Percentiles rank a stretch among this genome's conserved stretches.
These are phyloP conservation scores for Nixonia krombeini DNA, from an alignment of 1,140 invertebrate species.

Conservation along the genomic window DNA sequence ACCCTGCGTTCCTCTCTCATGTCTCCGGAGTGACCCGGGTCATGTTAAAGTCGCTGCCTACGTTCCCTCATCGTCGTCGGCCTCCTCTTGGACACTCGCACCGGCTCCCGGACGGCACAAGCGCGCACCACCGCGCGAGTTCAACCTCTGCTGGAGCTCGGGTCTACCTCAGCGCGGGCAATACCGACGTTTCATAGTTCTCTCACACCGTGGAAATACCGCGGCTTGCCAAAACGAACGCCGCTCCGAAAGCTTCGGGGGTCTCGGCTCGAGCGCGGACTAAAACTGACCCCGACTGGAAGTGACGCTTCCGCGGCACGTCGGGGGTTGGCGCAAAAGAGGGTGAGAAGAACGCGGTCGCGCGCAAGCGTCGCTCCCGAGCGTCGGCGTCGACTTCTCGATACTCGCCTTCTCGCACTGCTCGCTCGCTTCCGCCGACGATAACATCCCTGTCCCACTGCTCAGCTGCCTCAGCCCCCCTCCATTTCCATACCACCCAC, in stretches of 20 bases:
- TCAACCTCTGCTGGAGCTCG: not conserved
- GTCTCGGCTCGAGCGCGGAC: constrained; percentile 53
- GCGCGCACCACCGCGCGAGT: not conserved
- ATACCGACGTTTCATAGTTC: not conserved
- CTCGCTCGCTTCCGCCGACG: constrained; percentile 16
- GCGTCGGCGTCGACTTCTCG: constrained; percentile 14
- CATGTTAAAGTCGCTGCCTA: not conserved
- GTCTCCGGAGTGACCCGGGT: constrained; percentile 32
- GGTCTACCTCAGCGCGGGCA: constrained; percentile 7
- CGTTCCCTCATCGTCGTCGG: not conserved
- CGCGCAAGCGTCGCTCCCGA: constrained; percentile 31
- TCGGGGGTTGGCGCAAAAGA: constrained; percentile 20
- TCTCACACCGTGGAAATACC: too few relatives aligned
- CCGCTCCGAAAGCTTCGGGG: constrained; percentile 32
- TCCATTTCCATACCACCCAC: not conserved
- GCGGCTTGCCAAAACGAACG: too few relatives aligned
- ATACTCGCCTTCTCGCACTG: constrained; percentile 28
- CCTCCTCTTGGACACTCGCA: not conserved
- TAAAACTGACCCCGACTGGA: constrained; percentile 56
- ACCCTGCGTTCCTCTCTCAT: constrained; percentile 51
- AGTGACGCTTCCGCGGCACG: constrained; percentile 50
- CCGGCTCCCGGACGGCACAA: not conserved
- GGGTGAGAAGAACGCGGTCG: constrained; percentile 19
- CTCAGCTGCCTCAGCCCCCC: not conserved
- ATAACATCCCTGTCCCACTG: constrained; percentile 12